These are phyloP conservation scores for Timema podura DNA, from an alignment of 2,888 invertebrate species.

Conservation along the genomic window DNA sequence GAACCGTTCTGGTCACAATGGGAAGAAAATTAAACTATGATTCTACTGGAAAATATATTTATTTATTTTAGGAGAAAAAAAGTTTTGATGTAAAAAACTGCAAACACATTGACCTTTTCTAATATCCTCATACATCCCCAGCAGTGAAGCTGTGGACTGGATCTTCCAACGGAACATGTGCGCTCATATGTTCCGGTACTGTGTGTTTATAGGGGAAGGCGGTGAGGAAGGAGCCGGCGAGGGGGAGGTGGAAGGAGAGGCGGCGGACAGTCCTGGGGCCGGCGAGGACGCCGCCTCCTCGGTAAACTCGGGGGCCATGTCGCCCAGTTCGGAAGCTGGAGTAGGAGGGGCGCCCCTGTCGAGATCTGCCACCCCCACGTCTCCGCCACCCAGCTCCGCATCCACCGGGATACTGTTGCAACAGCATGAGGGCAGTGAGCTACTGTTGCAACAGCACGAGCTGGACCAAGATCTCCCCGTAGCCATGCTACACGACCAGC, in stretches of 20 bases:
- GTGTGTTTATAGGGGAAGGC: conserved; percentile 53
- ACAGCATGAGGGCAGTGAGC: too few relatives aligned
- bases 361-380: conserved; percentile 43
- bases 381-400: conserved; percentile 44
- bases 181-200: background rate
- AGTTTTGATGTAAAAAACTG: too few relatives aligned
- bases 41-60: too few relatives aligned
- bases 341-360: conserved; percentile 37
- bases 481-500: conserved; percentile 22
- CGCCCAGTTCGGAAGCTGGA: conserved; percentile 31
- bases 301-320: conserved; percentile 21
- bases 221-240: conserved; percentile 47
- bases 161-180: too few relatives aligned
- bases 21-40: too few relatives aligned
- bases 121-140: too few relatives aligned
- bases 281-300: conserved; percentile 45
- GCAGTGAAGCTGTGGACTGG: too few relatives aligned
- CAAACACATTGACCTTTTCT: too few relatives aligned
- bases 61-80: too few relatives aligned
- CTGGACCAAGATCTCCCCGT: conserved; percentile 32
- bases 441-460: too few relatives aligned
- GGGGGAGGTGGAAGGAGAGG: conserved; percentile 38
- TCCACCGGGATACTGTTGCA: too few relatives aligned
- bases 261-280: conserved; percentile 53
- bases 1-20: too few relatives aligned